Base-by-base conservation (phyloP, 2,888 invertebrate species). In the Metopia argyrocephala region DNA sequence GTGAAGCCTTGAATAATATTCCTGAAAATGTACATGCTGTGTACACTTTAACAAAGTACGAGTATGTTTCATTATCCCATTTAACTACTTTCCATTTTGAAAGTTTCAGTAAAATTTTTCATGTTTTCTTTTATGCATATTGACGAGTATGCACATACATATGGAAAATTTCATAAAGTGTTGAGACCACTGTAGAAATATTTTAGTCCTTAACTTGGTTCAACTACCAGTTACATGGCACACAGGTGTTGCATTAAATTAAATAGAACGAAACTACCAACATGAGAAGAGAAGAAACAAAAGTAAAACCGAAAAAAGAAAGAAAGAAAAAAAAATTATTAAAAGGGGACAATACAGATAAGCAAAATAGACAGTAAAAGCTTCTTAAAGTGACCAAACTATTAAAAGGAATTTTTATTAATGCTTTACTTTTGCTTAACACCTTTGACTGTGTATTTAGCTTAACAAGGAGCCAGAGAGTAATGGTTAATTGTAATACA, bases 111-210 rank as follows among this genome's bases (percentile, higher is more conserved):
- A n/a, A n/a, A n/a, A n/a, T n/a, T n/a, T n/a, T n/a, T n/a, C n/a
- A n/a, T n/a, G n/a, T n/a, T n/a, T n/a, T n/a, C n/a, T n/a, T n/a
- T n/a, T n/a, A n/a, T n/a, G 12, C 38, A 3, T 15, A 12, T 15
- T 38, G 6, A 1, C 4, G 38, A 38, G 38, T 15, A 38, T 38
- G 50, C 57, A 65, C 57, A 74, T 59, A 64, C 65, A 65, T 74
- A 48, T 74, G 65, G 64, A 74, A 38, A 74, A 65, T 74, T 74
- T 38, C 73, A 59, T 64, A 74, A 74, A 74, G 73, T 74, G 73
- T 74, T 74, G 73, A 74, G 65, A 74, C 73, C 65, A 65, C 73
- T 74, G 64, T 56, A 57, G 48, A 65, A 73, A 73, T 73, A 73
- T 48, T 65, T 74, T 65, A 54, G 71, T 54, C 54, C 61, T 70